Evolutionary conservation across 2,113 vertebrate genomes (phyloP).

Genomic region (Macrotis lagotis): DNA sequence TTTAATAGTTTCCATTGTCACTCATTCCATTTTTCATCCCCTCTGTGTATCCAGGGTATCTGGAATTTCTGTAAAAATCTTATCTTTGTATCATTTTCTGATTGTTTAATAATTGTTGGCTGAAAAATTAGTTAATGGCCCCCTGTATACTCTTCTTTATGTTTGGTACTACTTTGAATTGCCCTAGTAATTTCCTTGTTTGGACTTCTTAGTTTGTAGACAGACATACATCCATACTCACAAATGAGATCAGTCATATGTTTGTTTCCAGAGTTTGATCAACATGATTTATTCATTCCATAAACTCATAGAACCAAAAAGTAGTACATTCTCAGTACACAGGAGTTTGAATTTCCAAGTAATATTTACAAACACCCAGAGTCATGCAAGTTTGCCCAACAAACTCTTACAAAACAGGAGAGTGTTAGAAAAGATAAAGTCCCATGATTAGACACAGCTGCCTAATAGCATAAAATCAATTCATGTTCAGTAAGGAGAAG

Average conservation of each 20-base stretch:
- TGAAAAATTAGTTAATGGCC: not conserved
- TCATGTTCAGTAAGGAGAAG: not conserved
- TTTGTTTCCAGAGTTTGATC: conserved; percentile 22
- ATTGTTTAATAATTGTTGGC: not conserved
- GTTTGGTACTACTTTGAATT: not conserved
- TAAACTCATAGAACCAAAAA: not conserved
- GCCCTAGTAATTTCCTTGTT: not conserved
- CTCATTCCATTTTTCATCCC: not conserved
- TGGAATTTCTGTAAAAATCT: not conserved
- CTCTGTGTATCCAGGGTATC: not conserved
- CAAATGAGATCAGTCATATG: not conserved
- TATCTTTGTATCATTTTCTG: not conserved
- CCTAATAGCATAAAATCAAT: not conserved
- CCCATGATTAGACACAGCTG: not conserved
- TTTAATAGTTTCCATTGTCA: not conserved
- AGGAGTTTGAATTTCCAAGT: not conserved
- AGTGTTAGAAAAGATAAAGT: not conserved
- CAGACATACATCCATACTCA: not conserved
- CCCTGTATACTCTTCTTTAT: not conserved
- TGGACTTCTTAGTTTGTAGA: not conserved
- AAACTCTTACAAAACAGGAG: not conserved
- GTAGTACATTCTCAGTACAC: not conserved
- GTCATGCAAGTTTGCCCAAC: not conserved
- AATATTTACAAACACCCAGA: not conserved
- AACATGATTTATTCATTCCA: not conserved